phyloP scores from a whole-genome alignment of 2,888 invertebrate genomes.

The Noctua comes region DNA sequence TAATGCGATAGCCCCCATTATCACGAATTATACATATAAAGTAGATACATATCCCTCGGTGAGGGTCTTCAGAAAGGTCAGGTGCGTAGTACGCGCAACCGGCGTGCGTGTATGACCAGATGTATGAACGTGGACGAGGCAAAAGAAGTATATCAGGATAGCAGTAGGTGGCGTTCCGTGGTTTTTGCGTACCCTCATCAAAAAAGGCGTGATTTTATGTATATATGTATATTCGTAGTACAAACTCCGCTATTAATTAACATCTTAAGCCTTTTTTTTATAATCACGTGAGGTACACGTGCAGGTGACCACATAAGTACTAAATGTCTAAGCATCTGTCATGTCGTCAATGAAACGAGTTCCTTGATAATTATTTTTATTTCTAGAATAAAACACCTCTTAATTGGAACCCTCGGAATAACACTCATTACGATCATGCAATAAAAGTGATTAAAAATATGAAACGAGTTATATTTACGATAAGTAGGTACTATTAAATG shows the following conservation, averaged over 20 bases:
- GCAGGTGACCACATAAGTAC: background rate
- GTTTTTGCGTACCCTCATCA: too few species aligned
- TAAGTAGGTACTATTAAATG: background rate
- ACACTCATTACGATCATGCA: background rate
- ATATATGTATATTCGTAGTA: background rate
- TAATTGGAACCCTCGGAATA: background rate
- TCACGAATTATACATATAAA: background rate
- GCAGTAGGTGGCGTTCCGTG: too few species aligned
- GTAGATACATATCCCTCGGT: too few species aligned
- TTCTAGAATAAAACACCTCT: background rate
- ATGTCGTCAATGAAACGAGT: conserved; percentile 25
- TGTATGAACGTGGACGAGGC: too few species aligned
- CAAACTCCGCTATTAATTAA: conserved; percentile 24
- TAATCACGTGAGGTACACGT: conserved; percentile 8
- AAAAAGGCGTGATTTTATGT: too few species aligned
- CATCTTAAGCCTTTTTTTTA: conserved; percentile 9
- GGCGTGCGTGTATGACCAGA: too few species aligned
- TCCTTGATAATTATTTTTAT: conserved; percentile 15
- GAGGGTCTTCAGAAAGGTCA: too few species aligned
- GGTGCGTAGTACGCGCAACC: too few species aligned
- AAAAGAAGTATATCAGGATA: too few species aligned
- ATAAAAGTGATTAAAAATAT: background rate
- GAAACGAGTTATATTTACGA: background rate
- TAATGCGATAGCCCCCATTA: background rate
- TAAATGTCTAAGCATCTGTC: conserved; percentile 1